Evolutionary conservation across 2,888 invertebrate species (phyloP).

Genomic region (Sphaerophoria rueppellii): DNA sequence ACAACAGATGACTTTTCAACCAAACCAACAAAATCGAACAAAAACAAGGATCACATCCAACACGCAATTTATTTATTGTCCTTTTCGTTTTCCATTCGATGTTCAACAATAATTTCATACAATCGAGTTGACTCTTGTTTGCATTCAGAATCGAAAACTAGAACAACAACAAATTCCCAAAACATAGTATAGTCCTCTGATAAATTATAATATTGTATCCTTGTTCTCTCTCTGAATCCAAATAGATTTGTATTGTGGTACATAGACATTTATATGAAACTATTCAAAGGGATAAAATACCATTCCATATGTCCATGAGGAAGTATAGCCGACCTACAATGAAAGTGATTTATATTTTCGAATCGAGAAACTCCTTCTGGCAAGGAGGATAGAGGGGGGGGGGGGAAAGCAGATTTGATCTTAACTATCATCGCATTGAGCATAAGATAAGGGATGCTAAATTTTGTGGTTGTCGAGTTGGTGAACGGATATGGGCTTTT

Average conservation of each 20-base stretch:
- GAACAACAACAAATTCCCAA: conserved; percentile 17
- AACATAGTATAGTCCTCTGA: conserved; percentile 15
- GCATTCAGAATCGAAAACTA: conserved; percentile 14
- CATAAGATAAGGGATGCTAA: neutral
- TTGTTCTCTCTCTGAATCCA: conserved; percentile 6
- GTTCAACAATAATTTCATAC: conserved; percentile 59
- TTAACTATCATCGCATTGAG: conserved; percentile 40
- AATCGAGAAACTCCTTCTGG: conserved; percentile 20
- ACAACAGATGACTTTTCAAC: conserved; percentile 46
- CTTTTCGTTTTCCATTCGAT: conserved; percentile 36
- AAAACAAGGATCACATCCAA: conserved; percentile 45
- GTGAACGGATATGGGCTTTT: neutral
- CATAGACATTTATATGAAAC: too few relatives aligned
- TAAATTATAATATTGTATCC: conserved; percentile 43
- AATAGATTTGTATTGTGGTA: neutral
- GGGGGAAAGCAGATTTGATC: conserved; percentile 38
- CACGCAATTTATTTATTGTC: conserved; percentile 8
- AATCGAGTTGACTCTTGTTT: conserved; percentile 45
- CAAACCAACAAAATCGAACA: conserved; percentile 11
- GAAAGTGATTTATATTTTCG: conserved; percentile 61
- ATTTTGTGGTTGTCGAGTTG: neutral
- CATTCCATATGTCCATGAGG: too few relatives aligned
- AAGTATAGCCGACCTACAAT: neutral
- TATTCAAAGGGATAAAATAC: too few relatives aligned
- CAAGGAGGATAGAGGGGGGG: conserved; percentile 20